Conservation (phyloP, 2,113 vertebrate genomes). For the Gila orcuttii region DNA sequence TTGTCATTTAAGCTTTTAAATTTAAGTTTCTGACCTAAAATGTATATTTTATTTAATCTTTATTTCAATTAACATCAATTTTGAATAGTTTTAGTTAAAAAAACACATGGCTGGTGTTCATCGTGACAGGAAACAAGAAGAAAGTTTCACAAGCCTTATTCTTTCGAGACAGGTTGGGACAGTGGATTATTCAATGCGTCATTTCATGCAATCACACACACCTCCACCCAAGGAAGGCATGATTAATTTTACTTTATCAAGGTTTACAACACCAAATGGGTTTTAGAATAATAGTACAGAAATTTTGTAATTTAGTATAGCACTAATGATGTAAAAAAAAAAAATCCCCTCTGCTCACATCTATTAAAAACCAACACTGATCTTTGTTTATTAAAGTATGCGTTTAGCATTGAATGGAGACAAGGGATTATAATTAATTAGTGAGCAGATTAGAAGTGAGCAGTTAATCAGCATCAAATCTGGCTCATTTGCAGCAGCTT, state of each 20-base stretch:
- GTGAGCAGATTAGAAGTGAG: not conserved
- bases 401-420: not conserved
- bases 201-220: not conserved
- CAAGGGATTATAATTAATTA: not conserved
- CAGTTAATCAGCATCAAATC: slow-evolving; percentile 20
- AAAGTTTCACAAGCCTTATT: slow-evolving; percentile 5
- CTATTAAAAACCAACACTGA: not conserved
- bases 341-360: not conserved
- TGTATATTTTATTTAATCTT: not conserved
- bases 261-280: not conserved
- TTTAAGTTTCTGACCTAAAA: not conserved
- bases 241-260: not conserved
- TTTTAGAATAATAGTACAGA: not conserved
- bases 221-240: slow-evolving; percentile 29
- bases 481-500: not conserved
- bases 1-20: not conserved
- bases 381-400: slow-evolving; percentile 7
- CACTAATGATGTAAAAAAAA: not conserved
- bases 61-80: not conserved
- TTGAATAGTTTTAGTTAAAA: not conserved
- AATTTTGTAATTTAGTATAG: not conserved
- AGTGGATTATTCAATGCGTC: slow-evolving; percentile 3
- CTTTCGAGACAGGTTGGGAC: slow-evolving; percentile 16
- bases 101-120: not conserved
- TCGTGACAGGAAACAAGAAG: slow-evolving; percentile 2